Evolutionary conservation across 1,140 invertebrate species (phyloP).

Genomic region (Centruroides sculpturatus): DNA sequence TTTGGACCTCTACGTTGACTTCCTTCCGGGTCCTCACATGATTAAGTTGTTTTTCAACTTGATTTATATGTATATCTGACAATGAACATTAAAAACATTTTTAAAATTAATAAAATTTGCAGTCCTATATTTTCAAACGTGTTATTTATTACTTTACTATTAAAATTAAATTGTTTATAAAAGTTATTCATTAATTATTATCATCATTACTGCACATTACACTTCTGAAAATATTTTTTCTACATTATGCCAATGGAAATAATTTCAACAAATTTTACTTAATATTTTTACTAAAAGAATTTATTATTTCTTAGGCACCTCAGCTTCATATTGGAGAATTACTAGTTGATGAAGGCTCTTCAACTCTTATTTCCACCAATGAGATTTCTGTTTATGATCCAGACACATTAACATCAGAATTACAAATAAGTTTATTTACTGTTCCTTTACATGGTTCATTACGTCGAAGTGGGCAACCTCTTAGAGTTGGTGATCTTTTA

Average conservation of each 20-base stretch:
- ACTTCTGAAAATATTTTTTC: background rate
- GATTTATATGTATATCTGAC: too few relatives aligned
- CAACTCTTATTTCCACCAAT: constrained; percentile 13
- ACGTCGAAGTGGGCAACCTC: constrained; percentile 10
- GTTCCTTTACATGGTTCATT: constrained; percentile 14
- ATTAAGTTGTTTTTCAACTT: too few relatives aligned
- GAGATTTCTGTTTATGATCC: constrained; percentile 15
- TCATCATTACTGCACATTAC: too few relatives aligned
- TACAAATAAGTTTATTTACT: constrained; percentile 14
- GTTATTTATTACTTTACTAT: too few relatives aligned
- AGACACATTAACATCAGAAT: constrained; percentile 12
- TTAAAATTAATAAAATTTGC: too few relatives aligned
- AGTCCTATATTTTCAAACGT: too few relatives aligned
- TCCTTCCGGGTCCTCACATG: too few relatives aligned
- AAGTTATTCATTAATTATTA: too few relatives aligned
- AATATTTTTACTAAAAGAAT: background rate
- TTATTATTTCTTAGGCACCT: constrained; percentile 6
- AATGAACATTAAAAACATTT: too few relatives aligned
- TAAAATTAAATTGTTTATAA: too few relatives aligned
- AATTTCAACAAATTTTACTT: background rate
- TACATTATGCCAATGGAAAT: too few relatives aligned
- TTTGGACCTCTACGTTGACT: too few relatives aligned
- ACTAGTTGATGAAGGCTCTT: constrained; percentile 15
- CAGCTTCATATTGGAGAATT: constrained; percentile 12
- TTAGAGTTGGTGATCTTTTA: constrained; percentile 13